A percentile compares a stretch with the other conserved stretches of the same genome.
These are phyloP conservation scores for Cercopithecus mona DNA, from an alignment of 2,113 vertebrate species.

Conservation along the genomic window DNA sequence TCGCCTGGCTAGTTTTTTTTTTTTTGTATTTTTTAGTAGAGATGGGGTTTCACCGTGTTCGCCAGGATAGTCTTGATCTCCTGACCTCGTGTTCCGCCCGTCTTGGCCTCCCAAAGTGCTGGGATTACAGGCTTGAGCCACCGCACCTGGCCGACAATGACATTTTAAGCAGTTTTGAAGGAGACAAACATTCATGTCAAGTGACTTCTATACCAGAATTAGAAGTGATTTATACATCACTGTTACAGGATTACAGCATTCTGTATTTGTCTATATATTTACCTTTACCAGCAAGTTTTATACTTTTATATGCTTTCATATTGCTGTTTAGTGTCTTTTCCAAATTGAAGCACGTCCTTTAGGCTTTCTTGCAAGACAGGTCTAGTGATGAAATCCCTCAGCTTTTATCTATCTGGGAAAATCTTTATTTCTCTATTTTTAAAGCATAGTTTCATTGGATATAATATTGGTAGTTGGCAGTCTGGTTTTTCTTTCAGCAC, in stretches of 20 bases:
- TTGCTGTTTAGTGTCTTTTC: background rate
- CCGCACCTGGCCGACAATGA: fast-evolving
- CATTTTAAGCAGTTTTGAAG: background rate
- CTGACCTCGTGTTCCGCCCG: no score
- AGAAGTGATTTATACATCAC: background rate
- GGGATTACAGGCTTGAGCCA: no score
- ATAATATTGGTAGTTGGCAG: background rate
- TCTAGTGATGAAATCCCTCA: background rate
- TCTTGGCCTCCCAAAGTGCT: no score
- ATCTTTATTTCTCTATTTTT: background rate
- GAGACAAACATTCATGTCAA: background rate
- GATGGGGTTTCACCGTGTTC: no score
- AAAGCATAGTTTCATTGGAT: background rate
- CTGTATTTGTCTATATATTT: background rate
- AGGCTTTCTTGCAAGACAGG: background rate
- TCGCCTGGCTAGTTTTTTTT: no score
- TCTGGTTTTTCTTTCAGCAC: background rate
- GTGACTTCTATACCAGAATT: background rate
- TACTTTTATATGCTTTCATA: background rate
- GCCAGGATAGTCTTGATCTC: no score
- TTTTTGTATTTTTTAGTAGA: no score
- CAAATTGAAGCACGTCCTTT: background rate
- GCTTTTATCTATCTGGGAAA: background rate
- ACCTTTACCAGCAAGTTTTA: background rate
- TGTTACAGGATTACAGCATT: background rate